phyloP scores from a whole-genome alignment of 2,797 vertebrate species.

The Thaleichthys pacificus region DNA sequence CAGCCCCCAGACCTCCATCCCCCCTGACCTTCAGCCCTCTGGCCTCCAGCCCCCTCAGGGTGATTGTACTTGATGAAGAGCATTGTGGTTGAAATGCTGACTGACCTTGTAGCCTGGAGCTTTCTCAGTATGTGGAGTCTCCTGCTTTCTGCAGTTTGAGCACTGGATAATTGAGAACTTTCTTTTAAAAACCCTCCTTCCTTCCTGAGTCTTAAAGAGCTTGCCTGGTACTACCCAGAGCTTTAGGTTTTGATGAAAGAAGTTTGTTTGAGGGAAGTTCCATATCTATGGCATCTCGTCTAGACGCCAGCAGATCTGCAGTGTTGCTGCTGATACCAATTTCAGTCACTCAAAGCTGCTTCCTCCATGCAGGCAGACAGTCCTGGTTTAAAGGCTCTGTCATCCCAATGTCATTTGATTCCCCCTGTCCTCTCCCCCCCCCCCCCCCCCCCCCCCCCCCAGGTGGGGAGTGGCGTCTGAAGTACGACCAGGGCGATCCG shows the following conservation, averaged over 20 bases:
- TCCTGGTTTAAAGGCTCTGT: slow-evolving; percentile 48
- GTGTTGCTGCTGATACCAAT: slow-evolving; percentile 6
- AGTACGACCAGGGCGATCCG: slow-evolving; percentile 89
- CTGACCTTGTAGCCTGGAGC: too few relatives aligned
- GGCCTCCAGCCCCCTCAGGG: slow-evolving; percentile 28
- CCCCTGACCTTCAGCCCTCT: slow-evolving; percentile 44
- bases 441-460: slow-evolving; percentile 38
- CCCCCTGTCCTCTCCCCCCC: neutral
- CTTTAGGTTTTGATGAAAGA: slow-evolving; percentile 53
- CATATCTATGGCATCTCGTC: slow-evolving; percentile 11
- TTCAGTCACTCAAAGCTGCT: slow-evolving; percentile 49
- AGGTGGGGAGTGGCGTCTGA: slow-evolving; percentile 94
- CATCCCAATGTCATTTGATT: slow-evolving; percentile 53
- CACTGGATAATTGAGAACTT: too few relatives aligned
- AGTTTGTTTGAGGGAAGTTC: neutral
- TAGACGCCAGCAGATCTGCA: slow-evolving; percentile 46
- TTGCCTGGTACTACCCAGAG: slow-evolving; percentile 25
- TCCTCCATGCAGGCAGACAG: slow-evolving; percentile 24
- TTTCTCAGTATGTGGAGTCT: too few relatives aligned
- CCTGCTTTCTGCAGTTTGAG: too few relatives aligned
- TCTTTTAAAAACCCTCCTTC: slow-evolving; percentile 21
- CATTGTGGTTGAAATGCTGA: too few relatives aligned
- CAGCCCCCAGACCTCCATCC: neutral
- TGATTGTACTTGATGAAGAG: too few relatives aligned
- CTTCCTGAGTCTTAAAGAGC: slow-evolving; percentile 30